Conservation (phyloP, 2,888 invertebrate genomes). For the Myopa tessellatipennis region DNA sequence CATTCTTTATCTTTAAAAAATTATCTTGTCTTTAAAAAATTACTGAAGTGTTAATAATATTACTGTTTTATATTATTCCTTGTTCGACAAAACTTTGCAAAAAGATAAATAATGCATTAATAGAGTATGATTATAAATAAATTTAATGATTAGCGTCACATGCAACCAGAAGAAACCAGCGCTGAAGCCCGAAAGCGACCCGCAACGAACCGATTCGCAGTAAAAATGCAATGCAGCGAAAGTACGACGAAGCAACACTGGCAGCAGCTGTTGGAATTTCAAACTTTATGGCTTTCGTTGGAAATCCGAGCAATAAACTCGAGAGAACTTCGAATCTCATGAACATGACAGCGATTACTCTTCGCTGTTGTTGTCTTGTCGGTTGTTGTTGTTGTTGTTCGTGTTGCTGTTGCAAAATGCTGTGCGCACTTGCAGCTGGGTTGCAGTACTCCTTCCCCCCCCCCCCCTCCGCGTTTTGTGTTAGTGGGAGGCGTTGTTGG, state of each 20-base stretch:
- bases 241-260: conserved; percentile 6
- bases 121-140: neutral
- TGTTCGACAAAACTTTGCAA: no score
- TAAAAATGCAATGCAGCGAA: neutral
- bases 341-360: conserved; percentile 33
- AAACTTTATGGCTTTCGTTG: conserved; percentile 35
- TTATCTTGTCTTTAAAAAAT: neutral
- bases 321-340: conserved; percentile 5
- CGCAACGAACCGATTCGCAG: neutral
- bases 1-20: neutral
- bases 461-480: neutral
- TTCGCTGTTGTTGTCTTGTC: conserved; percentile 12
- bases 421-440: neutral
- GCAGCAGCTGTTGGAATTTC: conserved; percentile 25
- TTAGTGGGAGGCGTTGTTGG: neutral
- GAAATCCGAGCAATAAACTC: conserved; percentile 34
- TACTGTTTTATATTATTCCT: no score
- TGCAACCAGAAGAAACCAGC: neutral
- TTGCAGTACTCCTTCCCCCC: neutral
- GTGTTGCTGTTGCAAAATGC: neutral
- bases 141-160: neutral
- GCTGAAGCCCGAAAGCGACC: neutral
- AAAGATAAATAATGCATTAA: no score
- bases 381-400: conserved; percentile 9
- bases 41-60: no score